Conservation (phyloP, 2,888 invertebrate genomes). For the Tetragonula carbonaria region DNA sequence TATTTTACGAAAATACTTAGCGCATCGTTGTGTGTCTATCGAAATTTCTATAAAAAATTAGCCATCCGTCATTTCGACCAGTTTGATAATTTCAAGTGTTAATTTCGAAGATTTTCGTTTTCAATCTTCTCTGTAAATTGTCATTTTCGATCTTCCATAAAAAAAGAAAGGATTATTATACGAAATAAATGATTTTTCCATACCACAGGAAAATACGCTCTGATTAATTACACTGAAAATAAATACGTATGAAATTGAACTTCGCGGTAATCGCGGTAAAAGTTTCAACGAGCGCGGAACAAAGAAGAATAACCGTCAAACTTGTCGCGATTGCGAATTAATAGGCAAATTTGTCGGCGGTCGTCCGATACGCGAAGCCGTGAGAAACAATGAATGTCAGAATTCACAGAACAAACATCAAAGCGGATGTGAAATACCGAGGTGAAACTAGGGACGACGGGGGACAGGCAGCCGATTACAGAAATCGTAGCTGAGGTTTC, state of each 20-base stretch:
- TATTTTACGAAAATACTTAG: no score
- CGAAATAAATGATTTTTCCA: neutral
- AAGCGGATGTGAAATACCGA: slow-evolving; percentile 4
- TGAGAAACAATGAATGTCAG: neutral
- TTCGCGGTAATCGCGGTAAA: neutral
- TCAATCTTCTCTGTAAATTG: no score
- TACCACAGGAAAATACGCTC: no score
- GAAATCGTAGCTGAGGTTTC: slow-evolving; percentile 11
- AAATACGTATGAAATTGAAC: neutral
- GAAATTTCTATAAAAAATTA: no score
- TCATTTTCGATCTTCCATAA: no score
- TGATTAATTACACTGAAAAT: neutral
- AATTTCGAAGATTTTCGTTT: no score
- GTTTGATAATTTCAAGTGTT: no score
- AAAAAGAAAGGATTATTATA: neutral
- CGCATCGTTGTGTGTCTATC: neutral
- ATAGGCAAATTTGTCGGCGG: slow-evolving; percentile 20
- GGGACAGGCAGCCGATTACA: neutral
- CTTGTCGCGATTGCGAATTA: neutral
- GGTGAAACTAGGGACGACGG: neutral
- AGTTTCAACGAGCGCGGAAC: neutral
- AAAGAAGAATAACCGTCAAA: neutral
- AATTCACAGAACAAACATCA: slow-evolving; percentile 1
- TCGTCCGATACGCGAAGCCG: neutral
- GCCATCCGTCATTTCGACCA: no score